These are phyloP conservation scores for Melipona quadrifasciata DNA, from an alignment of 1,140 invertebrate genomes.

Conservation along the genomic window DNA sequence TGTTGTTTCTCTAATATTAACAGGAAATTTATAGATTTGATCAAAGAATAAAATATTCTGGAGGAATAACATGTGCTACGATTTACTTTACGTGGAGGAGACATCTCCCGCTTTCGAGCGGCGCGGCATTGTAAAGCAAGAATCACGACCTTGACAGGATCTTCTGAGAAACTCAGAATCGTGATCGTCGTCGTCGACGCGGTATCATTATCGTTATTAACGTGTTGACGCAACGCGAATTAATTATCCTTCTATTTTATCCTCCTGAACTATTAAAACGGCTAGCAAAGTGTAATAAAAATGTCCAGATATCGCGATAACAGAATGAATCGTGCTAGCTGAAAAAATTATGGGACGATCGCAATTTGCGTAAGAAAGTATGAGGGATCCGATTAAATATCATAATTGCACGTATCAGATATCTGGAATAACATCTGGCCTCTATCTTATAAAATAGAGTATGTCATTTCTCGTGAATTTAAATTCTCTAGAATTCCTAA, in stretches of 20 bases:
- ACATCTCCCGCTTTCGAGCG: neutral
- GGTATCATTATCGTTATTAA: conserved; percentile 21
- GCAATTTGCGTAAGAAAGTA: neutral
- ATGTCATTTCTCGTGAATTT: neutral
- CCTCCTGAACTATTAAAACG: neutral
- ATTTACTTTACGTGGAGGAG: too few species aligned
- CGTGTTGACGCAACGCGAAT: neutral
- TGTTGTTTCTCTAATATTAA: neutral
- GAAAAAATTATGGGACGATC: neutral
- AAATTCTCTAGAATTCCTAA: neutral
- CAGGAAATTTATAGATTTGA: neutral
- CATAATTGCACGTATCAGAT: neutral
- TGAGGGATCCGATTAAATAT: neutral
- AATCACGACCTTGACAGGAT: neutral
- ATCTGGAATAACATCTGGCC: neutral
- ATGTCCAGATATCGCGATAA: neutral
- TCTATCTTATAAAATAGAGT: neutral
- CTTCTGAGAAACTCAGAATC: neutral
- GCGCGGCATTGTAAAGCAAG: neutral
- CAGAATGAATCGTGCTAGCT: neutral
- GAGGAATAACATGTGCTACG: too few species aligned
- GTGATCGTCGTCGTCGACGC: neutral
- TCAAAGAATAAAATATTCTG: neutral
- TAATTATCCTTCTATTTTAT: conserved; percentile 7
- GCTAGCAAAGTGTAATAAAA: conserved; percentile 7